Conservation (phyloP, 2,113 vertebrate genomes). For the Talpa occidentalis region DNA sequence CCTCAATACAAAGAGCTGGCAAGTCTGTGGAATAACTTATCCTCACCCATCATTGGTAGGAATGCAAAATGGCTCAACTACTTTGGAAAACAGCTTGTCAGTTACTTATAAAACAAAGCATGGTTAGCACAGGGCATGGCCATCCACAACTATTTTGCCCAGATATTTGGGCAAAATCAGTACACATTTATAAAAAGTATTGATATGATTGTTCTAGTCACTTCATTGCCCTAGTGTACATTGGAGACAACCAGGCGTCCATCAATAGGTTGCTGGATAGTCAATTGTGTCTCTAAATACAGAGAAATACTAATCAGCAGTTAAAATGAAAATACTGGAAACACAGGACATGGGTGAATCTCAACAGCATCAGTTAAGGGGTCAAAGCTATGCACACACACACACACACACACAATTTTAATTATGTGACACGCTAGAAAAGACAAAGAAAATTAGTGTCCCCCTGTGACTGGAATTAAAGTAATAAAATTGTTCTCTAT, state of each 20-base stretch:
- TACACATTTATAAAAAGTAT: not conserved
- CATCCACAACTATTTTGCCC: not conserved
- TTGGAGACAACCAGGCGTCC: too few relatives aligned
- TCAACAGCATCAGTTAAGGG: not conserved
- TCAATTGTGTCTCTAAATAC: too few relatives aligned
- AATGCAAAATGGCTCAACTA: not conserved
- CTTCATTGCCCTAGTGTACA: not conserved
- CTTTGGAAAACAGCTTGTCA: not conserved
- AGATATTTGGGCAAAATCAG: not conserved
- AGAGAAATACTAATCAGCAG: too few relatives aligned
- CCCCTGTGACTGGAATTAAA: not conserved
- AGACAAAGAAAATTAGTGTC: not conserved
- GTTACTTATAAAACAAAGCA: not conserved
- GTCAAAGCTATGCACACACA: not conserved
- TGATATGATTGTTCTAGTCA: not conserved
- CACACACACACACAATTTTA: not conserved
- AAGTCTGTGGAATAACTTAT: not conserved
- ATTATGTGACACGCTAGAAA: not conserved
- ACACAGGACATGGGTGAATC: not conserved
- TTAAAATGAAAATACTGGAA: not conserved
- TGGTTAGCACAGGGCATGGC: not conserved
- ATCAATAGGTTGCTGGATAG: too few relatives aligned
- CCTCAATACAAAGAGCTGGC: not conserved
- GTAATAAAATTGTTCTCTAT: not conserved
- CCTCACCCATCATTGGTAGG: not conserved